Base-by-base conservation (phyloP, 2,113 vertebrate genomes). In the Chionodraco myersi region DNA sequence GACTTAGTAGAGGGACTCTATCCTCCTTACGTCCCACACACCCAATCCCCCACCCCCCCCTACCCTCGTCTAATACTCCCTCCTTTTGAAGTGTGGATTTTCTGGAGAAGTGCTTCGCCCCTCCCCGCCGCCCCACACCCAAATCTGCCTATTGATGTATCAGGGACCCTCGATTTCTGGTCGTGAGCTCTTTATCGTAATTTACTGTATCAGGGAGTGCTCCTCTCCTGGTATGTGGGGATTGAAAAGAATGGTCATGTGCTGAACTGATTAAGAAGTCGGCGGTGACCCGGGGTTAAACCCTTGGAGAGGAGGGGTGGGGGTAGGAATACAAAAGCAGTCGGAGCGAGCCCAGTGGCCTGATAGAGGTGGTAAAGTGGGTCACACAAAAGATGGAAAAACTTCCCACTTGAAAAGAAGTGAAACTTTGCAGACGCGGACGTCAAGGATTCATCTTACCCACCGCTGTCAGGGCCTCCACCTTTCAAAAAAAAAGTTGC, bases 51-150 rank as follows among this genome's bases (percentile, higher is more conserved):
- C 6, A 41, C 6, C 9, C 11, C 6, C 6, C 44, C 58, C 7
- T 15, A 60, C 45, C 66, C 64, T 49, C 75, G 56, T 90, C 82
- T 91, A 89, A 90, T 82, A 76, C 80, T 49, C 51, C 18, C 51
- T 86, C 59, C 91, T 89, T 94, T 94, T 94, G 92, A 93, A 92
- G 92, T 92, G 91, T 81, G 86, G 91, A 90, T 92, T 93, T 93
- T 92, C 85, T 83, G 82, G 72, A 91, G 90, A 91, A 89, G 86
- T 92, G 87, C 82, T 89, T 85, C 69, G 23, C 79, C 82, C 76
- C 80, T 75, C 84, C 74, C 69, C n/a, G 1, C 59, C 75, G 2
- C 72, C 86, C 87, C 77, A 23, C 86, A 85, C 79, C 89, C 74
- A 90, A 93, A 92, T 90, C 93, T 92, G 80, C 77, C 90, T 60